Evolutionary conservation across 2,888 invertebrate genomes (phyloP).

Genomic region (Oligia strigilis): DNA sequence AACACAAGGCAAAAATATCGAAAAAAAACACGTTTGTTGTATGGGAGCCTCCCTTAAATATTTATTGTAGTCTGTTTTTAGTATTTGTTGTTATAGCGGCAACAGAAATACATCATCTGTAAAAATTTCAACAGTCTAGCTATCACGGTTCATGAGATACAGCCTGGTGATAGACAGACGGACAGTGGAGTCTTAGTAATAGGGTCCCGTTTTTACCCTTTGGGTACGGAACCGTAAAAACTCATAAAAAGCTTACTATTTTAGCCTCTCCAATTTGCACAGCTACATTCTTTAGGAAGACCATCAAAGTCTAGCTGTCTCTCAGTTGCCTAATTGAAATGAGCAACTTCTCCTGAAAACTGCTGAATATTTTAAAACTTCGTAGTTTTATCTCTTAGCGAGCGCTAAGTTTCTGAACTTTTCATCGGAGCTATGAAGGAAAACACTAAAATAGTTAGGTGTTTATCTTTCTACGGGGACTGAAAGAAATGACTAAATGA

Average conservation of each 20-base stretch:
- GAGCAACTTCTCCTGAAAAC: slow-evolving; percentile 21
- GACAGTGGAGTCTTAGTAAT: too few relatives aligned
- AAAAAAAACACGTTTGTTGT: too few relatives aligned
- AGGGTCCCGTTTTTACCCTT: too few relatives aligned
- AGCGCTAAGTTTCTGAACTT: slow-evolving; percentile 17
- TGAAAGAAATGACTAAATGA: slow-evolving; percentile 11
- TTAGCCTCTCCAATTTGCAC: background rate
- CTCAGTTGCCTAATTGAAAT: slow-evolving; percentile 48
- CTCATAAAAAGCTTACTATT: background rate
- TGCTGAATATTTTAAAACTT: slow-evolving; percentile 56
- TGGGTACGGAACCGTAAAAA: too few relatives aligned
- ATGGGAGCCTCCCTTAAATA: too few relatives aligned
- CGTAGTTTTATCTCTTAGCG: slow-evolving; percentile 16
- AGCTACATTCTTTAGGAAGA: slow-evolving; percentile 2
- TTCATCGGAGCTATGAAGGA: slow-evolving; percentile 13
- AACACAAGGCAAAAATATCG: too few relatives aligned
- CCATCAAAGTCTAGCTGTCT: slow-evolving; percentile 1
- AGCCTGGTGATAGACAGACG: too few relatives aligned
- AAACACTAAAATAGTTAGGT: slow-evolving; percentile 35
- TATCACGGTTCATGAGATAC: too few relatives aligned
- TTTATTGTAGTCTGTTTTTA: too few relatives aligned
- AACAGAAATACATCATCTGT: too few relatives aligned
- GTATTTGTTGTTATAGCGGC: too few relatives aligned
- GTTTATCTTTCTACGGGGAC: slow-evolving; percentile 25
- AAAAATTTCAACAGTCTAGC: too few relatives aligned